phyloP scores from a whole-genome alignment of 2,888 invertebrate species.

The Coecobrya sp. region DNA sequence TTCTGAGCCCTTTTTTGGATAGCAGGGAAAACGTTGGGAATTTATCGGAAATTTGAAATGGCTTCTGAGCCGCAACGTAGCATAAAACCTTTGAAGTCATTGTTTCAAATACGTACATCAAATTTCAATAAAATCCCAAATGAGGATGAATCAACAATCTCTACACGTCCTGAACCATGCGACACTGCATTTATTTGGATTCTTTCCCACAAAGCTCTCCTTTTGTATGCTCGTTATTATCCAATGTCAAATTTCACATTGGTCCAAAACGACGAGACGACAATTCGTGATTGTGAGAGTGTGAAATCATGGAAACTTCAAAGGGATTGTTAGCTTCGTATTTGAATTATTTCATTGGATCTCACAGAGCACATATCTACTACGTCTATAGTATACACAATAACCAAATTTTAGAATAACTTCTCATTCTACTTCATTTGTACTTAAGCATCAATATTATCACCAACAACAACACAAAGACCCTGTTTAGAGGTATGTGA shows the following conservation, averaged over 20 bases:
- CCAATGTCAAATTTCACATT: not conserved
- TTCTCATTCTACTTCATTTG: not conserved
- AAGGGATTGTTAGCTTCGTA: not conserved
- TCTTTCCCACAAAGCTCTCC: not conserved
- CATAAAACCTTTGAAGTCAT: constrained; percentile 38
- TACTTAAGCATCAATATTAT: not conserved
- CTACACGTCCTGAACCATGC: not conserved
- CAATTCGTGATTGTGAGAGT: not conserved
- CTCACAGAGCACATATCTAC: not conserved
- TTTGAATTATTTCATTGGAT: constrained; percentile 10
- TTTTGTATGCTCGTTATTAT: not conserved
- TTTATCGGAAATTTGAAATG: constrained; percentile 30
- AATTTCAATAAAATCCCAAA: constrained; percentile 45
- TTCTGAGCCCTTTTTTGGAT: not conserved
- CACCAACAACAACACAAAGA: not conserved
- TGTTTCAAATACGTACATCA: constrained; percentile 46
- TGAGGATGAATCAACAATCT: constrained; percentile 4
- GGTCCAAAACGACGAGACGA: not conserved
- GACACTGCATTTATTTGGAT: constrained; percentile 8
- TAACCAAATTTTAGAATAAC: no score
- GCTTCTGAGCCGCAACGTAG: not conserved
- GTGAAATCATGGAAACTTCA: constrained; percentile 31
- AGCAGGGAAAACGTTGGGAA: not conserved
- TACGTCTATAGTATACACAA: not conserved
- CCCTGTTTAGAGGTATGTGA: not conserved